Evolutionary conservation across 1,140 invertebrate genomes (phyloP).

Genomic region (Ceratina australensis): DNA sequence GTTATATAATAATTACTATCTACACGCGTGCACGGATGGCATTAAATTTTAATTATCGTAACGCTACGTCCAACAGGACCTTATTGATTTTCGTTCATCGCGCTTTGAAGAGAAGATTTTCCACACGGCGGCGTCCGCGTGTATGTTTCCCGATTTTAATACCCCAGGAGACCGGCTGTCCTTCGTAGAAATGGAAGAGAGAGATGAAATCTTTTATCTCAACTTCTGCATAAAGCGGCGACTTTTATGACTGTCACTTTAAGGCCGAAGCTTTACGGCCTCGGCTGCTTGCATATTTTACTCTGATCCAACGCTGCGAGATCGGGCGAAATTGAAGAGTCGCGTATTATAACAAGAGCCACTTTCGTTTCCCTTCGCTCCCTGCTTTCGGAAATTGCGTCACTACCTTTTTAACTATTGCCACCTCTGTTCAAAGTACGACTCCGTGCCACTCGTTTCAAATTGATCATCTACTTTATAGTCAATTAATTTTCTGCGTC

Average conservation of each 20-base stretch:
- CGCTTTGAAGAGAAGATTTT: background rate
- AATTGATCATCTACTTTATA: background rate
- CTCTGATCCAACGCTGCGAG: conserved; percentile 51
- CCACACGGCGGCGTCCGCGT: background rate
- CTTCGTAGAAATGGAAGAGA: conserved; percentile 59
- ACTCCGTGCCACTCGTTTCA: conserved; percentile 1
- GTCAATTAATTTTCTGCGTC: background rate
- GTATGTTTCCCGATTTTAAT: conserved; percentile 59
- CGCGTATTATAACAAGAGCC: conserved; percentile 64
- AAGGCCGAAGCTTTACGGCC: conserved; percentile 66
- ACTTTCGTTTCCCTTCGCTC: conserved; percentile 46
- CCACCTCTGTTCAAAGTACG: background rate
- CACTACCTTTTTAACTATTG: background rate
- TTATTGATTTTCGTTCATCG: conserved; percentile 18
- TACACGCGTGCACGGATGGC: background rate
- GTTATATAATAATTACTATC: background rate
- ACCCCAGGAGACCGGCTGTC: conserved; percentile 48
- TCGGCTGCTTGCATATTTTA: conserved; percentile 66
- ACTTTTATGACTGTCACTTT: conserved; percentile 71
- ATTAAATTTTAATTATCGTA: conserved; percentile 23
- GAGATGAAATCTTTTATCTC: conserved; percentile 70
- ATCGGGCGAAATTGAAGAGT: conserved; percentile 62
- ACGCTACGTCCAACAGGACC: conserved; percentile 3
- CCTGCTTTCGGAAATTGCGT: conserved; percentile 54
- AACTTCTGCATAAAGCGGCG: conserved; percentile 64